Conservation (phyloP, 2,888 invertebrate species). For the Pristionchus fissidentatus region DNA sequence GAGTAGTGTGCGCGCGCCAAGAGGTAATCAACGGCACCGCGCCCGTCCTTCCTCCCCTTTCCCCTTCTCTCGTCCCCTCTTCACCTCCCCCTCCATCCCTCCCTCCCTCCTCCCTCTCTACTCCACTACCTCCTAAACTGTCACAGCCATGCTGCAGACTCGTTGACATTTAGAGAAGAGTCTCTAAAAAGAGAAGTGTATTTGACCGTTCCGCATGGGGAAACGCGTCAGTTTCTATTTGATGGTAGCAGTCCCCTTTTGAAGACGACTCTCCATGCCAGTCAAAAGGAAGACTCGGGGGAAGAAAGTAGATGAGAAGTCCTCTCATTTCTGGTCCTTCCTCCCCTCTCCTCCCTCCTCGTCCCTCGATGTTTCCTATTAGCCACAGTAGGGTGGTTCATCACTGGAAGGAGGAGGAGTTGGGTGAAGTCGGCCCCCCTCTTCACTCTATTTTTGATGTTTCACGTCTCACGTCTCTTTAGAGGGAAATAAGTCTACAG, state of each 20-base stretch:
- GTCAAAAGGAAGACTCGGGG: conserved; percentile 23
- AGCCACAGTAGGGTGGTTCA: no score
- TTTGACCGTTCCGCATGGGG: conserved; percentile 14
- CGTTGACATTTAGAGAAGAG: no score
- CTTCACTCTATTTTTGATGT: neutral
- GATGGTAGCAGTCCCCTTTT: conserved; percentile 8
- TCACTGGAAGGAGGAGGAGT: neutral
- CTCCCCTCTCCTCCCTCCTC: neutral
- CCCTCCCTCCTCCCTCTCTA: neutral
- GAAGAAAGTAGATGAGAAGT: conserved; percentile 42
- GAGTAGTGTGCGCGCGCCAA: conserved; percentile 29
- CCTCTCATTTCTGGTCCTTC: conserved; percentile 24
- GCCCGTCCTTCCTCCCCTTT: neutral
- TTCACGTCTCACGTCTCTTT: neutral
- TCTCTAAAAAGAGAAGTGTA: neutral
- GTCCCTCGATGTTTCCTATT: conserved; percentile 39
- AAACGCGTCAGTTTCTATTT: neutral
- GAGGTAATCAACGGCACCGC: conserved; percentile 17
- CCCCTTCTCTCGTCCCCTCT: neutral
- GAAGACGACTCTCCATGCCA: neutral
- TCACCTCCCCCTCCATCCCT: neutral
- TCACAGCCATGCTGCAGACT: no score
- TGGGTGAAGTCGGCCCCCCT: neutral
- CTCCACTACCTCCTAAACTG: neutral
- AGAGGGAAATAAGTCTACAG: no score